Percentiles rank a stretch among this genome's conserved stretches.
Conservation (phyloP, 2,797 vertebrate species). For the Sebastes oblongus region DNA sequence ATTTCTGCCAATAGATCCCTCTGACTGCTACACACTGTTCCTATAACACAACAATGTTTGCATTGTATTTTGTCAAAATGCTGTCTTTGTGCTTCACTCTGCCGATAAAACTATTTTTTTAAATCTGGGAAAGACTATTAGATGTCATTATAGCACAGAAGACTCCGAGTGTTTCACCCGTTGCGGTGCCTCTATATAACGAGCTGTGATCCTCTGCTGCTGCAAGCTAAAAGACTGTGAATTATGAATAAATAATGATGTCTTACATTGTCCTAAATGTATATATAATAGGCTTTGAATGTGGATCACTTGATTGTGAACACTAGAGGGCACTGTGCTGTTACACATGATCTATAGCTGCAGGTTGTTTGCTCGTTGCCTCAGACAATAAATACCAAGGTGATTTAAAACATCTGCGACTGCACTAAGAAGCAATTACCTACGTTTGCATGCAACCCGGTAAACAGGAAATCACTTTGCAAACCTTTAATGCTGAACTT, state of each 20-base stretch:
- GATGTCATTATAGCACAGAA: neutral
- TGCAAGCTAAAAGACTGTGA: conserved; percentile 37
- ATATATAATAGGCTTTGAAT: neutral
- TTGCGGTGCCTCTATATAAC: conserved; percentile 20
- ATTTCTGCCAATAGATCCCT: too few relatives aligned
- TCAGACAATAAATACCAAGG: neutral
- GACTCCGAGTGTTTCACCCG: conserved; percentile 11
- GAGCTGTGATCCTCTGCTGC: conserved; percentile 18
- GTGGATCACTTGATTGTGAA: neutral
- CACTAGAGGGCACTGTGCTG: conserved; percentile 53
- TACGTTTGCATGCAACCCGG: neutral
- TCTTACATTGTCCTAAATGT: neutral
- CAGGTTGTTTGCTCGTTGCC: neutral
- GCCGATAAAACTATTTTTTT: neutral
- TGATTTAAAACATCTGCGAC: conserved; percentile 27
- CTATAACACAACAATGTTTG: neutral
- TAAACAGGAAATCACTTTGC: conserved; percentile 14
- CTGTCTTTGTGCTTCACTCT: neutral
- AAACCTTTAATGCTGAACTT: neutral
- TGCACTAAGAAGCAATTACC: conserved; percentile 15
- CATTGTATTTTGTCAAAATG: neutral
- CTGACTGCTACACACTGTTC: too few relatives aligned
- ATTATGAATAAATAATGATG: neutral
- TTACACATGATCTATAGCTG: neutral
- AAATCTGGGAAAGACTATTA: neutral